Base-by-base conservation (phyloP, 53 echinoderm and acorn worm genomes). In the Paracentrotus lividus region DNA sequence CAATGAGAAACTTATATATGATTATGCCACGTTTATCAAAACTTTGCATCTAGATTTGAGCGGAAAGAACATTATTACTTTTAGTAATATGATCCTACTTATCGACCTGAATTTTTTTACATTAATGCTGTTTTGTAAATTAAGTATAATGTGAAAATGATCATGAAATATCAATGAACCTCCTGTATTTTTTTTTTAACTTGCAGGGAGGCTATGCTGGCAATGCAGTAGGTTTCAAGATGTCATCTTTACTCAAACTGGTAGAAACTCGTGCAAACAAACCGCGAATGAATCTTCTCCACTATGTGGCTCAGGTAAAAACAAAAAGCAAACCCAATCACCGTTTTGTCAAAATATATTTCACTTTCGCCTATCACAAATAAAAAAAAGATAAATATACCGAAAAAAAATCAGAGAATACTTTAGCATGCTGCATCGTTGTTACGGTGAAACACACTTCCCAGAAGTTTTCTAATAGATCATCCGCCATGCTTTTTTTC, bases 151-250 rank as follows among this genome's bases (percentile, higher is more conserved):
- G 60, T 61, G 61, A 61, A 61, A 61, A 61, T 27, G 26, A n/a
- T 5, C 61, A 9, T 61, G 16, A 54, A 54, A 13, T 8, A 15
- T 1, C 18, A 6, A 54, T 15, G 16, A 54, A 18, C n/a, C n/a
- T n/a, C n/a, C n/a, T n/a, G n/a, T n/a, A 38, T 72, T 15, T 21
- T 36, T 1, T 1, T 38, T 40, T 78, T 24, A 56, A 20, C 49
- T 61, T 93, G 27, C 86, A 99, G 99, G 99, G 99, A 91, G 99
- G 99, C 7, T 97, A 99, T 85, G 99, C 99, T 34, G 99, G 99
- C 6, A 99, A 97, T 90, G 99, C 99, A 3, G 84, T 97, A 14
- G 99, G 99, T 2, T 99, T 99, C 94, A 99, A 97, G 72, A 61
- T 97, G 91, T 95, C 96, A 0, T 99, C 99, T 5, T 88, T 99